These are phyloP conservation scores for Pseudochromis fuscus DNA, from an alignment of 2,797 vertebrate species.

Conservation along the genomic window DNA sequence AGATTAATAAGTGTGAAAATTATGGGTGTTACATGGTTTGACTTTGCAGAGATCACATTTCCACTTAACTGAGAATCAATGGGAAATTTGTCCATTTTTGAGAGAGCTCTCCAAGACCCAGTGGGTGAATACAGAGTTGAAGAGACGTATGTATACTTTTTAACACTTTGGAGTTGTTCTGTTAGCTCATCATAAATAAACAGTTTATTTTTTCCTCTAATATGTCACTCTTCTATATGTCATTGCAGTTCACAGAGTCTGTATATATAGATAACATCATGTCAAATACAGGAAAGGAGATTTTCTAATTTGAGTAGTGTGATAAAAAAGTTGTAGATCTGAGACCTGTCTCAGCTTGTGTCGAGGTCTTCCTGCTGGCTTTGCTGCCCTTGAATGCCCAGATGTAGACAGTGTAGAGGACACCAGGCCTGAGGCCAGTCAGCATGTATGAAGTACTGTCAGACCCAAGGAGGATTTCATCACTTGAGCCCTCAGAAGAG, in stretches of 20 bases:
- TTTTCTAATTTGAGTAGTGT: conserved; percentile 6
- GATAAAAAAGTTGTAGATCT: conserved; percentile 20
- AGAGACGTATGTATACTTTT: background rate
- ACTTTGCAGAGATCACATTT: background rate
- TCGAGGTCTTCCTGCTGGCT: conserved; percentile 81
- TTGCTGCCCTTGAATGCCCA: conserved; percentile 85
- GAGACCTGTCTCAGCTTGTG: conserved; percentile 85
- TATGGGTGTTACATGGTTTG: too few relatives aligned
- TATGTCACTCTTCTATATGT: background rate
- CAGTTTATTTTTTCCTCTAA: background rate
- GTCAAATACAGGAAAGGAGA: background rate
- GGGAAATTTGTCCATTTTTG: background rate
- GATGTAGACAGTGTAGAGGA: conserved; percentile 81
- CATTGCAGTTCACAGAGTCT: background rate
- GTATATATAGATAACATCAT: background rate
- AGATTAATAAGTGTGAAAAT: too few relatives aligned
- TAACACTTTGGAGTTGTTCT: too few relatives aligned
- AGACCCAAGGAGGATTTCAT: conserved; percentile 78
- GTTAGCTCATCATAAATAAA: too few relatives aligned
- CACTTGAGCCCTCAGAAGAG: conserved; percentile 77
- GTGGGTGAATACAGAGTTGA: background rate
- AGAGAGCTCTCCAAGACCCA: background rate
- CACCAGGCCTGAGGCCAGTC: conserved; percentile 82
- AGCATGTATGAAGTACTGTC: conserved; percentile 77
- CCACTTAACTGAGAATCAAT: background rate